These are phyloP conservation scores for Tiphia femorata DNA, from an alignment of 2,888 invertebrate species.

Conservation along the genomic window DNA sequence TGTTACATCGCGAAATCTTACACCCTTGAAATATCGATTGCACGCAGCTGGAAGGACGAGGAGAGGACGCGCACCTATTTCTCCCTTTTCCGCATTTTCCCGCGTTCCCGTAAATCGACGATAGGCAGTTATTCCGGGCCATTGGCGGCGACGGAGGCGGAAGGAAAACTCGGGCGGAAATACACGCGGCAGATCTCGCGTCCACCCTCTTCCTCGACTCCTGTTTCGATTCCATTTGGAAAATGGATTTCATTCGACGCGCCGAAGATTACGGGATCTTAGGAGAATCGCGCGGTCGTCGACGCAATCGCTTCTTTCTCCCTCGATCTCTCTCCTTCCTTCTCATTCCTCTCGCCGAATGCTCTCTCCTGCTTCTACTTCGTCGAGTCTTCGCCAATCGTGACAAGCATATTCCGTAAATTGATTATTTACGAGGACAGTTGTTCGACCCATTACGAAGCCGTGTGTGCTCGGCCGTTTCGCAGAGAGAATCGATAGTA, in stretches of 20 bases:
- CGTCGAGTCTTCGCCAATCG: too few relatives aligned
- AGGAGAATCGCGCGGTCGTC: slow-evolving; percentile 7
- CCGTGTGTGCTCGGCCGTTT: neutral
- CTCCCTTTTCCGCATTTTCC: too few relatives aligned
- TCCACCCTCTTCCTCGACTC: neutral
- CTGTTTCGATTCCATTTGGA: slow-evolving; percentile 14
- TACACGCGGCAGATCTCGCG: neutral
- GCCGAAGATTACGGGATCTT: slow-evolving; percentile 12
- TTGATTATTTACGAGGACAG: slow-evolving; percentile 27
- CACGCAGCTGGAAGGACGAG: too few relatives aligned
- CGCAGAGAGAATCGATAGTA: slow-evolving; percentile 22
- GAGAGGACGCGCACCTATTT: too few relatives aligned
- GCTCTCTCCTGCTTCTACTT: too few relatives aligned
- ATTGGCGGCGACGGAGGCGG: neutral
- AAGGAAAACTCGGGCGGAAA: slow-evolving; percentile 1
- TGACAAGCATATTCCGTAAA: slow-evolving; percentile 21
- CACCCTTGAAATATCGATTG: too few relatives aligned
- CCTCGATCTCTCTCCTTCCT: too few relatives aligned
- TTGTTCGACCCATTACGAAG: neutral
- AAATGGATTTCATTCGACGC: slow-evolving; percentile 17
- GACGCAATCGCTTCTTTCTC: neutral
- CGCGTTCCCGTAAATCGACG: too few relatives aligned
- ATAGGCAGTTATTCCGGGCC: neutral
- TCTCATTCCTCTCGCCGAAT: too few relatives aligned
- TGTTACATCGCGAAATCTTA: too few relatives aligned